phyloP scores from a whole-genome alignment of 2,888 invertebrate species.

The Chrysomela aeneicollis region DNA sequence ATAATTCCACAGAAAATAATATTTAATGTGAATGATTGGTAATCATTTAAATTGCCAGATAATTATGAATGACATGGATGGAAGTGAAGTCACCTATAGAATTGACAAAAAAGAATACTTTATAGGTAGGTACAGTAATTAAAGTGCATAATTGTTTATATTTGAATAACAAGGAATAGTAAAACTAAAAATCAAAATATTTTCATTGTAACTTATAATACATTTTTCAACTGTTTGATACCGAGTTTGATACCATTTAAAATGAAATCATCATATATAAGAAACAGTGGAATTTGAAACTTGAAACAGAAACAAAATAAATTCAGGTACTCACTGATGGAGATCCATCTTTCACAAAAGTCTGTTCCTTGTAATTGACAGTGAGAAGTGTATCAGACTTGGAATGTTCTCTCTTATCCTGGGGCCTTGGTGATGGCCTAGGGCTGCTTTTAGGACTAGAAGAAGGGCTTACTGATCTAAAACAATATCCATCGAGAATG shows the following conservation, averaged over 20 bases:
- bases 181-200: no score
- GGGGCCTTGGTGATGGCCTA: slow-evolving; percentile 64
- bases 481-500: slow-evolving; percentile 25
- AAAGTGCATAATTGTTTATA: background rate
- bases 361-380: slow-evolving; percentile 48
- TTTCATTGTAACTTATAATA: no score
- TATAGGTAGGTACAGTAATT: no score
- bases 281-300: no score
- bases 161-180: no score
- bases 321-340: slow-evolving; percentile 49
- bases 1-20: background rate
- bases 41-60: background rate
- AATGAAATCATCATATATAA: no score
- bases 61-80: background rate
- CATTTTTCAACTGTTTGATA: no score
- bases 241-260: no score
- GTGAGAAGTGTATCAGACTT: slow-evolving; percentile 51
- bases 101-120: background rate
- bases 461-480: slow-evolving; percentile 57
- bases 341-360: slow-evolving; percentile 48
- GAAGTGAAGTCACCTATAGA: background rate
- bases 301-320: no score
- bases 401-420: slow-evolving; percentile 54
- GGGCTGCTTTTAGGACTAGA: slow-evolving; percentile 64
- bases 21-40: background rate